Evolutionary conservation across 2,888 invertebrate species (phyloP).

Genomic region (Stegophylla sp.): DNA sequence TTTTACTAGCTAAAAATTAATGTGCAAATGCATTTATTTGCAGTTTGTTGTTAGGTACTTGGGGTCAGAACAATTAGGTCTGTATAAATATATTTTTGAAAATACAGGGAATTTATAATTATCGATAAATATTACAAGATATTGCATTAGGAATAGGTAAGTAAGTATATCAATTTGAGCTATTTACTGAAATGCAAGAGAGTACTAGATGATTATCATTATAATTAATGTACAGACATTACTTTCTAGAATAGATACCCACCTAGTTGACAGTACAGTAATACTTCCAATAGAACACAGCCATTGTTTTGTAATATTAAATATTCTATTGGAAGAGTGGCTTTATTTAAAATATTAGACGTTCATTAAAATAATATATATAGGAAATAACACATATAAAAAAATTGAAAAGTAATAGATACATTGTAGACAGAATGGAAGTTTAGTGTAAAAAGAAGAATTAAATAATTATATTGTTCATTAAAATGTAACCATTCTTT

Average conservation of each 20-base stretch:
- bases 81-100: conserved; percentile 1
- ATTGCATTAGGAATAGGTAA: neutral
- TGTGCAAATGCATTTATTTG: neutral
- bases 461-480: neutral
- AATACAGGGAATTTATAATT: neutral
- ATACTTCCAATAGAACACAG: conserved; percentile 38
- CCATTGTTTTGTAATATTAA: conserved; percentile 45
- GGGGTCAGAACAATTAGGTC: too few relatives aligned
- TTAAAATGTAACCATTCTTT: conserved; percentile 8
- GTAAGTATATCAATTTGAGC: conserved; percentile 26
- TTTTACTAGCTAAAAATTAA: neutral
- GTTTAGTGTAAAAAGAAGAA: neutral
- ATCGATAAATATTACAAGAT: conserved; percentile 4
- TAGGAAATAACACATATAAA: too few relatives aligned
- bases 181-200: conserved; percentile 25
- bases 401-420: neutral
- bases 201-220: conserved; percentile 31
- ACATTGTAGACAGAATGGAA: neutral
- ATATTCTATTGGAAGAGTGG: neutral
- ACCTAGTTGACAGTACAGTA: neutral
- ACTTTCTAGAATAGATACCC: neutral
- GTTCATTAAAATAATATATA: conserved; percentile 1
- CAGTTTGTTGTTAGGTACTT: neutral
- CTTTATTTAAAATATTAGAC: neutral
- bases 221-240: conserved; percentile 11